Evolutionary conservation across 2,888 invertebrate species (phyloP).

Genomic region (Melolontha melolontha): DNA sequence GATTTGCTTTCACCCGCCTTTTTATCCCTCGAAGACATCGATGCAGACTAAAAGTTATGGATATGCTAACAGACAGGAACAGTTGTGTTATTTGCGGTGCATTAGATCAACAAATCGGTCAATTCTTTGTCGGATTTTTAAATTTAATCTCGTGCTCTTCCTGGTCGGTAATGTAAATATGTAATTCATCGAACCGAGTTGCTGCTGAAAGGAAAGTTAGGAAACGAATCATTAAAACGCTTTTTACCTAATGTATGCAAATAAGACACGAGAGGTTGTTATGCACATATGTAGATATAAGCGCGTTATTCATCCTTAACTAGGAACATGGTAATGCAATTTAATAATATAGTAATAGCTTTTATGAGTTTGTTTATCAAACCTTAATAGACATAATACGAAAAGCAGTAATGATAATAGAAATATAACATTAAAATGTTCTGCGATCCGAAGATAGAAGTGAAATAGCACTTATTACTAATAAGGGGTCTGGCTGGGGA

Average conservation of each 20-base stretch:
- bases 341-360: no score
- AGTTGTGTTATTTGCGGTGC: constrained; percentile 34
- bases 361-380: no score
- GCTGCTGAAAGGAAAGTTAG: constrained; percentile 16
- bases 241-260: neutral
- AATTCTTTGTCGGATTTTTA: constrained; percentile 15
- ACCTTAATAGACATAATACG: no score
- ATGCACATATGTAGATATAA: no score
- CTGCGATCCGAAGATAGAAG: no score
- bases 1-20: constrained; percentile 28
- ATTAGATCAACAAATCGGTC: constrained; percentile 28
- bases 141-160: constrained; percentile 13
- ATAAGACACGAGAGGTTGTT: no score
- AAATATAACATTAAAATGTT: no score
- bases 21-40: constrained; percentile 31
- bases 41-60: constrained; percentile 21
- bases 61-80: constrained; percentile 11
- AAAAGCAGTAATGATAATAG: no score
- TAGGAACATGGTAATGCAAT: no score
- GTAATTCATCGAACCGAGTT: constrained; percentile 2
- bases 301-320: no score
- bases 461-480: no score
- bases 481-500: no score
- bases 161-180: constrained; percentile 12
- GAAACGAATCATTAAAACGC: neutral